Evolutionary conservation across 2,797 vertebrate genomes (phyloP), one percentile per base, ranked within the genome.

Genomic region (Sciurus vulgaris): DNA sequence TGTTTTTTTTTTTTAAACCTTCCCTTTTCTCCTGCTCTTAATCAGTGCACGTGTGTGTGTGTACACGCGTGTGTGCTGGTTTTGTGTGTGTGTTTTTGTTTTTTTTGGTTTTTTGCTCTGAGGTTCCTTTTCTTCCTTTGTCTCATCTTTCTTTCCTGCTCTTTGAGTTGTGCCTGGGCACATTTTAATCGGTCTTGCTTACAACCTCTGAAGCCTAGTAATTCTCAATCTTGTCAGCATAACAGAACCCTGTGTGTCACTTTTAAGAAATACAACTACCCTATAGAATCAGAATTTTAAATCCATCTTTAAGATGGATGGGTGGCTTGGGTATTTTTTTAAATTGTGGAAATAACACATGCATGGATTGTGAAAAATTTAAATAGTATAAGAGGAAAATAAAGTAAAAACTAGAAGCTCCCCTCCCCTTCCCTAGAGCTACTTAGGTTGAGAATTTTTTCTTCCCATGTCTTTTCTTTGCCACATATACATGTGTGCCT

Each of bases 381-480:
- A 74, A 87, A 44, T 24, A 70, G 44, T 63, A 8, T 44, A 86
- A 22, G 59, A 70, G 28, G 2, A 7, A 51, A 10, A 20, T 74
- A 47, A 61, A 93, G 54, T 51, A 89, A 94, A 96, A 89, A 4
- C 22, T 59, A 22, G 44, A 92, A 54, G 63, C 49, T 26, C 54
- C 51, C 3, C 7, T 41, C 30, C 24, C 5, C 7, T 65, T 86
- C 44, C 49, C 38, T 87, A 33, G 22, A 91, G 59, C 59, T 74
- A 44, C 8, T 76, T 18, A 13, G n/a, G 47, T 59, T 95, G 63
- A 72, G 28, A 76, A 72, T 49, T 41, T 28, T 82, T 67, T 83
- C 44, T 22, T 81, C 26, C 13, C 1, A 5, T 56, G 2, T 22
- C 47, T 59, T 54, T 70, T 70, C 38, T 70, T 78, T 78, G 7